Conservation (phyloP, 2,797 vertebrate genomes). For the Muscicapa comitata region DNA sequence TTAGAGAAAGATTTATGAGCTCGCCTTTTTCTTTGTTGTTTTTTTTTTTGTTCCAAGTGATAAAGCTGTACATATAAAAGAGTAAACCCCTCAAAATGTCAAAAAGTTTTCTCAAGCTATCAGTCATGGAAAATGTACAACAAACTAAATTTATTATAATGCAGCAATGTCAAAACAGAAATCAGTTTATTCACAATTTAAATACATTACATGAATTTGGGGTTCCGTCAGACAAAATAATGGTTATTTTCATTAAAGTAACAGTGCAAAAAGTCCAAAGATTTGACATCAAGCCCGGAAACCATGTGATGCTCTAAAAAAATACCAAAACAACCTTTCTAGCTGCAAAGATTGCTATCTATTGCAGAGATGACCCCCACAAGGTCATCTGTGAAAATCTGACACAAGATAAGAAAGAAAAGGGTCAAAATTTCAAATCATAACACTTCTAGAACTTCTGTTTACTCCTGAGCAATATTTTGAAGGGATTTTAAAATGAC, state of each 20-base stretch:
- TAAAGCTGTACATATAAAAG: neutral
- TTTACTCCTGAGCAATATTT: neutral
- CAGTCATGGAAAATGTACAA: neutral
- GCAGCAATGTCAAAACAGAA: neutral
- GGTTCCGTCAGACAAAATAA: neutral
- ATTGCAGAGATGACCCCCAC: neutral
- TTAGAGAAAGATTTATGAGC: slow-evolving; percentile 12
- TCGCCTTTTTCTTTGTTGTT: neutral
- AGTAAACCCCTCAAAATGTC: neutral
- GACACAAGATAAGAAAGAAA: neutral
- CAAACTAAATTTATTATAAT: neutral
- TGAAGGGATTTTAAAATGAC: neutral
- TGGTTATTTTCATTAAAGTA: neutral
- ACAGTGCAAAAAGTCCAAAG: neutral
- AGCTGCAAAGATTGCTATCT: neutral
- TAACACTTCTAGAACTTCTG: neutral
- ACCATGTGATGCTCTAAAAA: neutral
- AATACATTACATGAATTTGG: neutral
- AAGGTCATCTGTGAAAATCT: neutral
- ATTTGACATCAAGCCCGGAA: neutral
- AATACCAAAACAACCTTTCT: neutral
- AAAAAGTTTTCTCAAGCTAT: slow-evolving; percentile 1
- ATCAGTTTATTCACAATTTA: neutral
- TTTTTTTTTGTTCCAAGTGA: neutral
- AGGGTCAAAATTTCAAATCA: neutral